Evolutionary conservation across 1,140 invertebrate species (phyloP).

Genomic region (Drosophila willistoni): DNA sequence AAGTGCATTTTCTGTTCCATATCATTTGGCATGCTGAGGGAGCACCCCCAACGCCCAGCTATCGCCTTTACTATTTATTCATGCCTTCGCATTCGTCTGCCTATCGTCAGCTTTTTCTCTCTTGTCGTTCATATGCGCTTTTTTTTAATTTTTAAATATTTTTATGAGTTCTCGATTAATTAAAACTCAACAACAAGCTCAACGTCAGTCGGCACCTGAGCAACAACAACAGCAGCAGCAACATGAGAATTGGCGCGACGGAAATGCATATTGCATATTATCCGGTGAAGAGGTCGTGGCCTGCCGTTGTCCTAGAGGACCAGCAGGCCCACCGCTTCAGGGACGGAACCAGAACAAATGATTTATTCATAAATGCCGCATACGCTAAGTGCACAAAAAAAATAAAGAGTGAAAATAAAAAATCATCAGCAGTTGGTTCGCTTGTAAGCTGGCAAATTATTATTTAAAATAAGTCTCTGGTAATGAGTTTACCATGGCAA

Average conservation of each 20-base stretch:
- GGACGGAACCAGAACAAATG: conserved; percentile 19
- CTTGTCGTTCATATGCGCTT: conserved; percentile 11
- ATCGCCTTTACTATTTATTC: conserved; percentile 2
- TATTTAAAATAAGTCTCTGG: conserved; percentile 11
- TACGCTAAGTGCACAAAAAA: conserved; percentile 37
- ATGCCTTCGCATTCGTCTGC: conserved; percentile 1
- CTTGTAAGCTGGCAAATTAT: conserved; percentile 21
- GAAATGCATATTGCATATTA: conserved; percentile 29
- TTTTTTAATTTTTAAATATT: conserved; percentile 24
- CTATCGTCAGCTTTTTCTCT: conserved; percentile 3
- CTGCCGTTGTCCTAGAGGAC: background rate
- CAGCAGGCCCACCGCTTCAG: background rate
- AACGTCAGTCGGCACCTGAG: conserved; percentile 26
- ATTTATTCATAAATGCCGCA: conserved; percentile 46
- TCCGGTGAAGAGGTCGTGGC: conserved; percentile 13
- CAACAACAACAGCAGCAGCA: conserved; percentile 3
- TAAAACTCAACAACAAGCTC: conserved; percentile 37
- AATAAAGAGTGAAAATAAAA: conserved; percentile 19
- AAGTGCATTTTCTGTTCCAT: conserved; percentile 9
- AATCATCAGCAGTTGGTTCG: background rate
- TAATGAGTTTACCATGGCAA: conserved; percentile 27
- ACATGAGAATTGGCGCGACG: conserved; percentile 16
- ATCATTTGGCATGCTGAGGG: background rate
- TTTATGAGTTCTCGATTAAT: conserved; percentile 47
- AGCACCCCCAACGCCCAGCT: background rate